These are phyloP conservation scores for Argyra leucocephala DNA, from an alignment of 2,888 invertebrate genomes.

Conservation along the genomic window DNA sequence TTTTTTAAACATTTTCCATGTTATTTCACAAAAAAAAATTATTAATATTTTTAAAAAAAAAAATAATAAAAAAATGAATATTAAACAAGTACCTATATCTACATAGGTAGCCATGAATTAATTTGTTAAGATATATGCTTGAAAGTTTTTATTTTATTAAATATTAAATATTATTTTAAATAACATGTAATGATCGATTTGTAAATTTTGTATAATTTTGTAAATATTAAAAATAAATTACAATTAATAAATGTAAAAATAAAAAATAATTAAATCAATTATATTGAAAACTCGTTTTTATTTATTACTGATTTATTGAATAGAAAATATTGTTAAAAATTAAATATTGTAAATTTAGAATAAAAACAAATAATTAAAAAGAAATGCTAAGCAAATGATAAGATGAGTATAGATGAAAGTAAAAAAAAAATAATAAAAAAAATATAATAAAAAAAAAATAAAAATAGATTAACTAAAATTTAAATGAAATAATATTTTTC, in stretches of 20 bases:
- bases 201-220: constrained; percentile 2
- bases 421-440: background rate
- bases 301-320: background rate
- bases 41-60: too few relatives aligned
- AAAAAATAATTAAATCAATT: background rate
- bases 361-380: background rate
- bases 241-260: background rate
- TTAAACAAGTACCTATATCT: too few relatives aligned
- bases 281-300: background rate
- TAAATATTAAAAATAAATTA: background rate
- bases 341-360: background rate
- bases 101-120: too few relatives aligned
- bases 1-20: too few relatives aligned
- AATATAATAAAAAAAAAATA: background rate
- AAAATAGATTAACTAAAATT: background rate
- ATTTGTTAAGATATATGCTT: too few relatives aligned
- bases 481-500: background rate
- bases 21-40: too few relatives aligned
- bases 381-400: background rate
- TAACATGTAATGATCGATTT: background rate
- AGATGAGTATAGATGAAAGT: background rate
- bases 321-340: constrained; percentile 5
- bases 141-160: background rate
- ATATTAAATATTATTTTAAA: background rate
- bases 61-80: too few relatives aligned